phyloP scores from a whole-genome alignment of 2,113 vertebrate species.

The Bufo gargarizans region DNA sequence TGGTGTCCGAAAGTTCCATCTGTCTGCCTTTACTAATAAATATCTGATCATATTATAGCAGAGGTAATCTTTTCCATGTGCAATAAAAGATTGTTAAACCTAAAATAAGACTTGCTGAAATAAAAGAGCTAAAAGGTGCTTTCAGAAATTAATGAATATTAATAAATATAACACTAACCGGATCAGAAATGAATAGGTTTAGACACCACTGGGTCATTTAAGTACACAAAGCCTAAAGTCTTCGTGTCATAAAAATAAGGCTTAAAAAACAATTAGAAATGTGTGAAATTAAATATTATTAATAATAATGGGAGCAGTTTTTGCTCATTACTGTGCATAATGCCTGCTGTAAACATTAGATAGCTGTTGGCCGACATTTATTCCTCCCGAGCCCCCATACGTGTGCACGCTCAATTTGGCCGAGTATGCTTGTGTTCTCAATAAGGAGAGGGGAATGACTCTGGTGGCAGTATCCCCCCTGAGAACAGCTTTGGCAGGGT shows the following conservation, averaged over 20 bases:
- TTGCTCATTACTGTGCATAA: too few relatives aligned
- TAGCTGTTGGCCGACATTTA: too few relatives aligned
- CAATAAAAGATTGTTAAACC: conserved; percentile 62
- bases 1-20: conserved; percentile 80
- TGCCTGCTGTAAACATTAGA: too few relatives aligned
- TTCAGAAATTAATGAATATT: not conserved
- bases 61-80: conserved; percentile 80
- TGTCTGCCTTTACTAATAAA: conserved; percentile 79
- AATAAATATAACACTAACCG: not conserved
- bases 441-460: too few relatives aligned
- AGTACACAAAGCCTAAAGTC: not conserved
- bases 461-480: too few relatives aligned
- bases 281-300: not conserved
- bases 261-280: not conserved
- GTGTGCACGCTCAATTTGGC: too few relatives aligned
- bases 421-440: too few relatives aligned
- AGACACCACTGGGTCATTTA: not conserved
- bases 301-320: not conserved
- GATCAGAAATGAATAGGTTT: not conserved
- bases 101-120: not conserved
- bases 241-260: not conserved
- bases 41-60: conserved; percentile 71
- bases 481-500: too few relatives aligned
- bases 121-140: conserved; percentile 58
- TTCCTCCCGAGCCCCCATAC: too few relatives aligned